Evolutionary conservation across 2,888 invertebrate species (phyloP).

Genomic region (Drosophila formosana): DNA sequence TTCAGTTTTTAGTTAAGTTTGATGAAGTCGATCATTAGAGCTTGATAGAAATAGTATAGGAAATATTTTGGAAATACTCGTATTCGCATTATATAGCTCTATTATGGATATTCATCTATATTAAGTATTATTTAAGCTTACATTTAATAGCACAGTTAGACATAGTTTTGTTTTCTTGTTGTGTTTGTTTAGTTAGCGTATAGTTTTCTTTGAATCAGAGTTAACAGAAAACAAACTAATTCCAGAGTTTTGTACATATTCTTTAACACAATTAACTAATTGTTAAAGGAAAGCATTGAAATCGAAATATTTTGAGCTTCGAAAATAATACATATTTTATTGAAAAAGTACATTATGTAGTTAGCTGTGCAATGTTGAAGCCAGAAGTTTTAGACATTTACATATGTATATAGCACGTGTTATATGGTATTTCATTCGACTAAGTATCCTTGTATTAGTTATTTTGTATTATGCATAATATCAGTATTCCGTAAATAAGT

Average conservation of each 20-base stretch:
- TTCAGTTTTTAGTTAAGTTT: conserved; percentile 14
- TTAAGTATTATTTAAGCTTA: conserved; percentile 70
- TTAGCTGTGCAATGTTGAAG: conserved; percentile 19
- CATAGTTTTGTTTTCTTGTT: conserved; percentile 59
- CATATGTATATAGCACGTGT: conserved; percentile 39
- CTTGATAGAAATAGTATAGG: conserved; percentile 23
- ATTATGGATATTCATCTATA: conserved; percentile 41
- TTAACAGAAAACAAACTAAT: conserved; percentile 39
- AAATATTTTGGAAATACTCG: conserved; percentile 54
- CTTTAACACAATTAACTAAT: conserved; percentile 35
- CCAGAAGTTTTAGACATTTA: conserved; percentile 43
- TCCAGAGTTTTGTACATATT: conserved; percentile 59
- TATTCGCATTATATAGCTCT: conserved; percentile 39
- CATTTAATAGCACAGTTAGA: conserved; percentile 83
- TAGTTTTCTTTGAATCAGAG: conserved; percentile 29
- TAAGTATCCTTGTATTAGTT: conserved; percentile 7
- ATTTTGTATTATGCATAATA: conserved; percentile 19
- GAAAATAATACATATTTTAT: conserved; percentile 14
- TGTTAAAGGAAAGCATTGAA: not conserved
- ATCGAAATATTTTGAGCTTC: conserved; percentile 15
- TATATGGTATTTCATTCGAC: conserved; percentile 15
- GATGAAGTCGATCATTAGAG: conserved; percentile 22
- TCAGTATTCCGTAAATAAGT: conserved; percentile 25
- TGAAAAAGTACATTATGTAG: conserved; percentile 12
- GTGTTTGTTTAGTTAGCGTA: conserved; percentile 30